These are phyloP conservation scores for Zootoca vivipara DNA, from an alignment of 2,113 vertebrate genomes.

Conservation along the genomic window DNA sequence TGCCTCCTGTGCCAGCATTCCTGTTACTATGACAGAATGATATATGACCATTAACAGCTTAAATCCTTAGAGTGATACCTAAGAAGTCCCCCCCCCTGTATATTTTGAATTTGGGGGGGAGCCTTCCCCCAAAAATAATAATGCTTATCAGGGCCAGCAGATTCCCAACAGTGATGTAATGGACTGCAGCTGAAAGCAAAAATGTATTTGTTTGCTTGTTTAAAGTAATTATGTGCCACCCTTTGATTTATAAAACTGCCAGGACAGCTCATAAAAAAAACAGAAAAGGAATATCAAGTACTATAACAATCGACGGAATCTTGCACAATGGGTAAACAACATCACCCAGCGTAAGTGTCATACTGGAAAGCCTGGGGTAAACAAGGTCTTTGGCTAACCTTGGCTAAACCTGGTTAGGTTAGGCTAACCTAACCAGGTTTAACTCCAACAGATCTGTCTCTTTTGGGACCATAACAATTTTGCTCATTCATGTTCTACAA, in stretches of 20 bases:
- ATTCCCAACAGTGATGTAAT: background rate
- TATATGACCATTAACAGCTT: background rate
- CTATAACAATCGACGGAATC: background rate
- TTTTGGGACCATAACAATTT: too few species aligned
- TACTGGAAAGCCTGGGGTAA: background rate
- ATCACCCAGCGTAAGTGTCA: background rate
- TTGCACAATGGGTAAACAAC: background rate
- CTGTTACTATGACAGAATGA: background rate
- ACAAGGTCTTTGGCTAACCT: background rate
- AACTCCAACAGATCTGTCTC: too few species aligned
- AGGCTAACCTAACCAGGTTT: too few species aligned
- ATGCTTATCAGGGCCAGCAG: background rate
- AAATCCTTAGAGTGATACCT: background rate
- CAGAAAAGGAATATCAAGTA: background rate
- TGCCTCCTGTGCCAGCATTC: background rate
- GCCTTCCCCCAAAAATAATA: background rate
- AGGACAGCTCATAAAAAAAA: background rate
- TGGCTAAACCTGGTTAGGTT: too few species aligned
- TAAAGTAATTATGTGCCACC: background rate
- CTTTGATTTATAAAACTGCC: background rate
- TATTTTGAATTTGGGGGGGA: background rate
- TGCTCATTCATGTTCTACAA: too few species aligned
- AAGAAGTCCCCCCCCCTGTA: too few species aligned
- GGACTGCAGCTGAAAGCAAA: background rate
- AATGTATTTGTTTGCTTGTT: background rate